Evolutionary conservation across 2,797 vertebrate species (phyloP), one percentile per base, ranked within the genome.

Genomic region (Neosilurus hyrtlii): DNA sequence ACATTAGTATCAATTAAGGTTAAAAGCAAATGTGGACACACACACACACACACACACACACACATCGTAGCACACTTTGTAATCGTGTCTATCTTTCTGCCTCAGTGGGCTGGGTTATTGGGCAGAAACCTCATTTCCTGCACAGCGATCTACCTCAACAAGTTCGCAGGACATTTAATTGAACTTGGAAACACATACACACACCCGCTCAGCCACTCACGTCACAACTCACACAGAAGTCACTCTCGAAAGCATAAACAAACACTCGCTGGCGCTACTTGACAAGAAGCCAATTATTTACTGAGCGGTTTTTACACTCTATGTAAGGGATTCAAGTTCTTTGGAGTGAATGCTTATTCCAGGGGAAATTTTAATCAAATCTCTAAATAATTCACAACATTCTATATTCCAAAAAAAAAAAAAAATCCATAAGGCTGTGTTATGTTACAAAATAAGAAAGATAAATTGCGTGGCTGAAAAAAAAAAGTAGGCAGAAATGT

Each of bases 91-190:
- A 91, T 92, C 89, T 93, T 93, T 94, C 90, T 92, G 92, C 90
- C 89, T 91, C 70, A 71, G 81, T 79, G 87, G 88, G 88, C 90
- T 91, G 91, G 91, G 87, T 91, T 81, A 84, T 81, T 79, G 83
- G 79, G 84, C 74, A 87, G 92, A 93, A 92, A 93, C 93, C 91
- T 91, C n/a, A 91, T 93, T 94, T 94, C 92, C 90, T 92, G 91
- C 90, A 91, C 90, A 89, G 90, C 90, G 91, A 93, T 93, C 92
- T 92, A 91, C 90, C 93, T 89, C 92, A 87, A 87, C 90, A 91
- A 90, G 90, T 91, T 85, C 85, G 83, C 86, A 86, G 75, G 83
- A 88, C 83, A 81, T 87, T 83, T 84, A 85, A 87, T 84, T 87
- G 85, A 84, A 86, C 75, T 72, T 81, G 81, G 75, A 82, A 80